phyloP scores from a whole-genome alignment of 1,140 invertebrate genomes.

The Dreissena polymorpha region DNA sequence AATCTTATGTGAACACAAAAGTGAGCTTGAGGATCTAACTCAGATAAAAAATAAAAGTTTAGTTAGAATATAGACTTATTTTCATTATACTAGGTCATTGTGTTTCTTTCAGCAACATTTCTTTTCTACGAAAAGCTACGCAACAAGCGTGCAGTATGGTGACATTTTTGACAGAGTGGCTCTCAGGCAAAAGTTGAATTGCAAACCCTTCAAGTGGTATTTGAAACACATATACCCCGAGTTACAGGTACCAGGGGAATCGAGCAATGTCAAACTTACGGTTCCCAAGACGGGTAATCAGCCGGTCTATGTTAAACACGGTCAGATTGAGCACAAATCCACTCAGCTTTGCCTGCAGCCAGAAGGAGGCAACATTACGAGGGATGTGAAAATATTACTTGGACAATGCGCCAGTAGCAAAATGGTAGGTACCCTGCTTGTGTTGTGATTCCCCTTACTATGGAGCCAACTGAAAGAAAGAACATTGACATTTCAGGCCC shows the following conservation, averaged over 20 bases:
- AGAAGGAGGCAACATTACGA: not conserved
- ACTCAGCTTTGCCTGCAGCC: constrained; percentile 12
- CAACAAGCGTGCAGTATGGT: constrained; percentile 86
- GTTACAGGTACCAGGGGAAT: constrained; percentile 85
- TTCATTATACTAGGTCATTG: not conserved
- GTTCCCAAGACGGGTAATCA: not conserved
- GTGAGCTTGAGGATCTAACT: too few relatives aligned
- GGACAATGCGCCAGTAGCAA: not conserved
- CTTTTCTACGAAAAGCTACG: constrained; percentile 84
- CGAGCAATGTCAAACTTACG: not conserved
- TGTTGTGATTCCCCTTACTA: too few relatives aligned
- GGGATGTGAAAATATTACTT: not conserved
- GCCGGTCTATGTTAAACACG: constrained; percentile 10
- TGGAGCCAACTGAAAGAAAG: too few relatives aligned
- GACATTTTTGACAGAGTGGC: constrained; percentile 90
- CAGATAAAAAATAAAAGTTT: too few relatives aligned
- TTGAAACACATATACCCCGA: constrained; percentile 98
- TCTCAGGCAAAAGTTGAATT: constrained; percentile 88
- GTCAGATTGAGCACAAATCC: constrained; percentile 27
- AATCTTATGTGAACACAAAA: too few relatives aligned
- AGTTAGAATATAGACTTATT: too few relatives aligned
- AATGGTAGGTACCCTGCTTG: too few relatives aligned
- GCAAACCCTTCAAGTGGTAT: constrained; percentile 99
- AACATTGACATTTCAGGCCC: too few relatives aligned
- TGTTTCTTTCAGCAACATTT: constrained; percentile 85